A percentile compares a stretch with the other conserved stretches of the same genome.
These are phyloP conservation scores for Idaea biselata DNA, from an alignment of 2,888 invertebrate genomes.

Conservation along the genomic window DNA sequence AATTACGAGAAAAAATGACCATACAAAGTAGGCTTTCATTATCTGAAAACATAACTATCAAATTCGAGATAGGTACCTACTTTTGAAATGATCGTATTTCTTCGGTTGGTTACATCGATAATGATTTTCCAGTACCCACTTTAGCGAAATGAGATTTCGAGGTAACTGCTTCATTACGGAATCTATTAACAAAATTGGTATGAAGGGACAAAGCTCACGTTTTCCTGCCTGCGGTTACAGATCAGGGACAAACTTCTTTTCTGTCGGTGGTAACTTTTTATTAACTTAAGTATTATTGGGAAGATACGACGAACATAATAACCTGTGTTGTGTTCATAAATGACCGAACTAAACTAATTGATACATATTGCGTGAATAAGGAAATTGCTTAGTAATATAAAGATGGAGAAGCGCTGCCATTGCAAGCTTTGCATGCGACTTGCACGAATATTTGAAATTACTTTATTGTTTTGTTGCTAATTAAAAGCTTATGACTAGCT, in stretches of 20 bases:
- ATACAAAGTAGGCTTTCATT: neutral
- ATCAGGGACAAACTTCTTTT: conserved; percentile 1
- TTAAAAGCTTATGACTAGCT: too few relatives aligned
- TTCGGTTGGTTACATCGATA: conserved; percentile 68
- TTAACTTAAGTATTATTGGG: neutral
- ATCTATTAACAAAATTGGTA: conserved; percentile 52
- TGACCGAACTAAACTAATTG: neutral
- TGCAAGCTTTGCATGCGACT: too few relatives aligned
- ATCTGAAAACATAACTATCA: neutral
- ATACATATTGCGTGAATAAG: neutral
- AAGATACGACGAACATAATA: neutral
- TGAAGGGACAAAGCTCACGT: conserved; percentile 16
- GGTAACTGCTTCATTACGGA: conserved; percentile 55
- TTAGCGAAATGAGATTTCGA: conserved; percentile 58
- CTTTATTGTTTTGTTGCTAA: too few relatives aligned
- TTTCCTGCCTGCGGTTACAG: neutral
- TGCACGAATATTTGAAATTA: too few relatives aligned
- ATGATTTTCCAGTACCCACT: conserved; percentile 74
- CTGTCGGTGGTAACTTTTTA: neutral
- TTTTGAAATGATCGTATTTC: conserved; percentile 35
- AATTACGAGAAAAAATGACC: too few relatives aligned
- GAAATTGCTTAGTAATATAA: too few relatives aligned
- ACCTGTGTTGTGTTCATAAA: neutral
- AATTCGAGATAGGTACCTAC: neutral
- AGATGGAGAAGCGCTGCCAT: too few relatives aligned